These are phyloP conservation scores for Aproaerema taeniolella DNA, from an alignment of 2,888 invertebrate genomes.

Conservation along the genomic window DNA sequence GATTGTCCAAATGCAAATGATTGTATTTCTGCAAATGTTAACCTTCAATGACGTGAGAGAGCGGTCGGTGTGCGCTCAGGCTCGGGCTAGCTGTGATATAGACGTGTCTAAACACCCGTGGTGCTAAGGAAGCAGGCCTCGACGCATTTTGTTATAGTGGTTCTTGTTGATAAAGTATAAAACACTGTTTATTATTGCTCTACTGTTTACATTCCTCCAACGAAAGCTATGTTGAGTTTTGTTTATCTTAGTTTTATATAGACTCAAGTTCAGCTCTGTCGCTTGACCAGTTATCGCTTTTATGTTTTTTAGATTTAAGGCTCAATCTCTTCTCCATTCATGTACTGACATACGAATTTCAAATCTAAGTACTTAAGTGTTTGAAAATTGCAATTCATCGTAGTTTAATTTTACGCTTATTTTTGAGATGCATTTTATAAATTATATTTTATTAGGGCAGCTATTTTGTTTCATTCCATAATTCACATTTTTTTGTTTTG, in stretches of 20 bases:
- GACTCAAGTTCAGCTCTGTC: constrained; percentile 51
- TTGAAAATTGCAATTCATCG: constrained; percentile 44
- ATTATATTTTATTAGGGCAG: constrained; percentile 61
- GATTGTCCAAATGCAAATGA: no score
- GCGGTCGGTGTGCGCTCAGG: constrained; percentile 7
- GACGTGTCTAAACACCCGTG: constrained; percentile 40
- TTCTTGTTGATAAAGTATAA: constrained; percentile 52
- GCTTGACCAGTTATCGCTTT: constrained; percentile 62
- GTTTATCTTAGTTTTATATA: constrained; percentile 66
- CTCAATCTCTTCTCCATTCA: constrained; percentile 52
- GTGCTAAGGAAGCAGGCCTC: constrained; percentile 67
- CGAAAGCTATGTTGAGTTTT: constrained; percentile 71
- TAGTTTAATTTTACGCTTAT: constrained; percentile 62
- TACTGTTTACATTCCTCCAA: constrained; percentile 74
- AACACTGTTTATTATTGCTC: constrained; percentile 63
- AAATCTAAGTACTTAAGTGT: constrained; percentile 68
- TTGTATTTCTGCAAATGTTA: no score
- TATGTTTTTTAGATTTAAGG: constrained; percentile 57
- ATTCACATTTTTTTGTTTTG: constrained; percentile 43
- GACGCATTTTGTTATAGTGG: constrained; percentile 60
- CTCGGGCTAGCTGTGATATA: constrained; percentile 22
- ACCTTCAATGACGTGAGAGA: no score
- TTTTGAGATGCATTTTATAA: constrained; percentile 65
- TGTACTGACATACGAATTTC: constrained; percentile 58
- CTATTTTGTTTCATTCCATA: constrained; percentile 66